These are phyloP conservation scores for Diachrysia chrysitis DNA, from an alignment of 2,888 invertebrate species.

Conservation along the genomic window DNA sequence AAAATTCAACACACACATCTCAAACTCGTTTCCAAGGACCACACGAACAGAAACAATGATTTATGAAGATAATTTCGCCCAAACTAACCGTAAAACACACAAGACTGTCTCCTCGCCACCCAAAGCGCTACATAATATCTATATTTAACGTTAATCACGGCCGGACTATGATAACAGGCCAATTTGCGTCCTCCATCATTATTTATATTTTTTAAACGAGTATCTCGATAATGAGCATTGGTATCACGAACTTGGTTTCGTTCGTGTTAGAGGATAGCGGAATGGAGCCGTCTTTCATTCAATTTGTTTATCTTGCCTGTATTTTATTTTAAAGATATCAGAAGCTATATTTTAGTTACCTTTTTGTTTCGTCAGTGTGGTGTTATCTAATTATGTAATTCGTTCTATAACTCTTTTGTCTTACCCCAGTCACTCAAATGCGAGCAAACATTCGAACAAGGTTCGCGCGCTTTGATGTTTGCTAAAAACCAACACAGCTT, in stretches of 20 bases:
- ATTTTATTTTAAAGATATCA: background rate
- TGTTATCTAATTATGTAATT: too few species aligned
- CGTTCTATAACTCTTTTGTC: too few species aligned
- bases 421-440: too few species aligned
- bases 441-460: too few species aligned
- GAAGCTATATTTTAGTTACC: too few species aligned
- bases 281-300: slow-evolving; percentile 56
- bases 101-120: slow-evolving; percentile 53
- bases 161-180: slow-evolving; percentile 84
- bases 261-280: slow-evolving; percentile 63
- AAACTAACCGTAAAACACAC: slow-evolving; percentile 33
- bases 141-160: slow-evolving; percentile 84
- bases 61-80: slow-evolving; percentile 37
- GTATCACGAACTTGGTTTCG: slow-evolving; percentile 75
- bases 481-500: too few species aligned
- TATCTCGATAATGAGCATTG: slow-evolving; percentile 86
- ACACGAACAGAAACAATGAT: slow-evolving; percentile 20
- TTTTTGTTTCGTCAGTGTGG: too few species aligned
- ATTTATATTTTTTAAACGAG: slow-evolving; percentile 87
- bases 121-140: slow-evolving; percentile 77
- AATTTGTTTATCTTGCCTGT: background rate
- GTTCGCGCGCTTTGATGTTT: too few species aligned
- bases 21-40: background rate
- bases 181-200: slow-evolving; percentile 82
- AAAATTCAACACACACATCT: background rate